These are phyloP conservation scores for Leptopilina syphax DNA, from an alignment of 2,888 invertebrate species.

Conservation along the genomic window DNA sequence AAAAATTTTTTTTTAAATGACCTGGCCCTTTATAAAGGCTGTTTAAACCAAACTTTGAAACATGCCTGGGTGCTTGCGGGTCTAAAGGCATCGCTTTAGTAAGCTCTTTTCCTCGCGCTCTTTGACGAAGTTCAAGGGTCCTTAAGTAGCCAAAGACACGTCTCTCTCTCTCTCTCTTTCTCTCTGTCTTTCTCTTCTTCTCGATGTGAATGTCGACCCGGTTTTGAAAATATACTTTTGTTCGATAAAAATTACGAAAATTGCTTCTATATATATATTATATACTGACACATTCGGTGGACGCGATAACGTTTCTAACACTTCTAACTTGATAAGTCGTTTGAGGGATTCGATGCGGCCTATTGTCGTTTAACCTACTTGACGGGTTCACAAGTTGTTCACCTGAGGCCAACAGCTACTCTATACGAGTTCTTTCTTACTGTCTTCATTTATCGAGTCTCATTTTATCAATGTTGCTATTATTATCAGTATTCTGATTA, in stretches of 20 bases:
- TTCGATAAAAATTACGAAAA: constrained; percentile 7
- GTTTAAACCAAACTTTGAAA: constrained; percentile 39
- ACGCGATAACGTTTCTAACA: constrained; percentile 43
- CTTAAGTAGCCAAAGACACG: constrained; percentile 18
- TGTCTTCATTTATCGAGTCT: constrained; percentile 3
- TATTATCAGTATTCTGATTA: too few species aligned
- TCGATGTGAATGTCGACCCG: constrained; percentile 13
- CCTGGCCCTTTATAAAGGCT: constrained; percentile 23
- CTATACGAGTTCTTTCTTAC: constrained; percentile 32
- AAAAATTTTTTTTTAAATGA: background rate
- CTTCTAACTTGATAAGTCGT: constrained; percentile 46
- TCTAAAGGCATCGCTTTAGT: constrained; percentile 21
- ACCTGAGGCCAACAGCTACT: constrained; percentile 25
- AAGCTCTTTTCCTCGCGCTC: constrained; percentile 26
- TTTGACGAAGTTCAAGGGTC: constrained; percentile 28
- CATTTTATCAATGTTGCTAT: background rate
- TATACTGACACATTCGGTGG: constrained; percentile 14
- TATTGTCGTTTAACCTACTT: constrained; percentile 52
- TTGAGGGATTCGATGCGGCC: constrained; percentile 42
- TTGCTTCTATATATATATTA: background rate
- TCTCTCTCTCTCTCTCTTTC: background rate
- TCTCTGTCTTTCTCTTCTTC: too few species aligned
- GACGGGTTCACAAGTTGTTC: constrained; percentile 22
- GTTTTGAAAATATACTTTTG: constrained; percentile 12
- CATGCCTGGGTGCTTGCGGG: constrained; percentile 23